Base-by-base conservation (phyloP, 1,140 invertebrate species). In the Stenopsyche tienmushanensis region DNA sequence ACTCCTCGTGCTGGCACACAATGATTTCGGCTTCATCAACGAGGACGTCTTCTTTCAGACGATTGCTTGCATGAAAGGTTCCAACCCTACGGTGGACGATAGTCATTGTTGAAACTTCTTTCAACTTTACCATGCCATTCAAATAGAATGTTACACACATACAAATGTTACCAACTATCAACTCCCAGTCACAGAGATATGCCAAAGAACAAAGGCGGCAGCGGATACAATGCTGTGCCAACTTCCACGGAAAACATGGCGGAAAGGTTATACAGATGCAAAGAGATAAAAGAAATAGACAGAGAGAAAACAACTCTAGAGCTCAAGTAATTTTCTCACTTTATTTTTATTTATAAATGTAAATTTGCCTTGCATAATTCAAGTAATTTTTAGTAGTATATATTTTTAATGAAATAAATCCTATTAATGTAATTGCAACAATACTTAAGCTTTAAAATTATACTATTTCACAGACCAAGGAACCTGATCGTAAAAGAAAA, bases 131-230 rank as follows among this genome's bases (percentile, higher is more conserved):
- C 49, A 96, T 97, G 92, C 94, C 95, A n/a, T 97, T 97, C 76
- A 97, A 98, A 78, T 98, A 95, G 95, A 98, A 97, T 81, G 95
- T 95, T 9, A 94, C 92, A n/a, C 81, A 92, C 63, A 91, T 98
- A 66, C 94, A 97, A 83, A 88, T 96, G n/a, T 79, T 96, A 26
- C 88, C 84, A 24, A 84, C 82, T 75, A 65, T 59, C 17, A 69
- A 58, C 72, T 45, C 71, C 71, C 57, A 65, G 71, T 41, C 54
- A 18, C 66, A 55, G 64, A 72, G 69, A 66, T 67, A 60, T 65
- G 69, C 67, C 55, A 64, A 73, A 63, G 65, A 71, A n/a, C 71
- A 69, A 62, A 42, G 45, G 70, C 25, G 78, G 78, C 55, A 75
- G 73, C 34, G 77, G 75, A 53, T 87, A 88, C 71, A 88, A 86